Base-by-base conservation (phyloP, 2,797 vertebrate species). In the Vipera latastei region DNA sequence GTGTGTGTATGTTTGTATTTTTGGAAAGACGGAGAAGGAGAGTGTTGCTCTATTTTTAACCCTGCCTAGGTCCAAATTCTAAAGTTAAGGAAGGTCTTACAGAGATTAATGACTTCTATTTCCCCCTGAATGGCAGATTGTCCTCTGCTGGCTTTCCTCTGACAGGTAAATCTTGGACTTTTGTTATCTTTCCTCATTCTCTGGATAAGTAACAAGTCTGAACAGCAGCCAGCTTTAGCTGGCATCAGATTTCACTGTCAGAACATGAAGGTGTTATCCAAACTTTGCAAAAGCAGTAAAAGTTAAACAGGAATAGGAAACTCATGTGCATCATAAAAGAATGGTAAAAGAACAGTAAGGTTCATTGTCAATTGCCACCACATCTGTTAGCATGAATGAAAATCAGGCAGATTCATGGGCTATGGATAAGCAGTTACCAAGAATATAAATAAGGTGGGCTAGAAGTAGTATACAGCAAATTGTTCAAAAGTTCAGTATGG, bases 371-470 rank as follows among this genome's bases (percentile, higher is more conserved):
- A 0, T 12, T 13, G 44, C 60, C 26, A 59, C 2, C 65, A 12
- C 8, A 12, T 87, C 90, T 92, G 38, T 55, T 92, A 14, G 13
- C 69, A 48, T 86, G 65, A 92, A 86, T 22, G 20, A 92, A 93
- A 78, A 88, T 55, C 4, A 48, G 3, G 65, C 38, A 86, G 7
- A 22, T 86, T 83, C 57, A 78, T 48, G 9, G 59, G 55, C 59
- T 86, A n/a, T 91, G 83, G 8, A 55, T 22, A 25, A 12, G 18
- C 20, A 90, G 65, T 93, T 51, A 83, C 14, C 83, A 51, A 91
- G 88, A 93, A 91, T 90, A 91, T 26, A 88, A 83, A 86, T 87
- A 89, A 78, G 87, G 28, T 89, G n/a, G 9, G 89, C 53, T 86
- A 87, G 7, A 91, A 89, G 86, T 51, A 92, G 13, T 16, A 88